Evolutionary conservation across 2,888 invertebrate genomes (phyloP).

Genomic region (Julus scanicus): DNA sequence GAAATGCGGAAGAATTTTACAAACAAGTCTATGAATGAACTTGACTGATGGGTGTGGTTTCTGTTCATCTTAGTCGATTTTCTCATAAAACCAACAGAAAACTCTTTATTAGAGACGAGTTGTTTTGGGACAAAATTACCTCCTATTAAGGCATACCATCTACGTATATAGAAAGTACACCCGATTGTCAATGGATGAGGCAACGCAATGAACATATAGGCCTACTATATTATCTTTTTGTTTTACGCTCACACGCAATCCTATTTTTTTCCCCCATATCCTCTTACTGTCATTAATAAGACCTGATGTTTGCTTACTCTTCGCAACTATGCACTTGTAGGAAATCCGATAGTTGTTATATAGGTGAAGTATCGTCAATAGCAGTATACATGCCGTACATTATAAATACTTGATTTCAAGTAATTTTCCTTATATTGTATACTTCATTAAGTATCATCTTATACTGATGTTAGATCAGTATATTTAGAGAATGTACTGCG

Average conservation of each 20-base stretch:
- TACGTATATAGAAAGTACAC: too few relatives aligned
- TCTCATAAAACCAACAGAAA: too few relatives aligned
- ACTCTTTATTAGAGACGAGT: too few relatives aligned
- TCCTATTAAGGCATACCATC: too few relatives aligned
- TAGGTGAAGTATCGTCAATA: not conserved
- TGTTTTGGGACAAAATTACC: too few relatives aligned
- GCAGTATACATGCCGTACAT: too few relatives aligned
- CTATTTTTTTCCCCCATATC: not conserved
- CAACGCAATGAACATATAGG: not conserved
- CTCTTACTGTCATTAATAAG: constrained; percentile 12
- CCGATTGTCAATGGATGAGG: too few relatives aligned
- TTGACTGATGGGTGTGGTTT: not conserved
- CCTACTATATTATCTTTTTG: not conserved
- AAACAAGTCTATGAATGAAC: not conserved
- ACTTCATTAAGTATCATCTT: not conserved
- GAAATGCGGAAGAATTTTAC: too few relatives aligned
- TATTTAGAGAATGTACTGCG: not conserved
- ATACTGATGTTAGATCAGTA: not conserved
- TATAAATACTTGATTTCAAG: not conserved
- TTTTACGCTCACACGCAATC: not conserved
- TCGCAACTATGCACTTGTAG: not conserved
- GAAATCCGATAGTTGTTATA: not conserved
- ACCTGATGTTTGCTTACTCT: not conserved
- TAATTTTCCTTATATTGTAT: not conserved
- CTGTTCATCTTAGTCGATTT: not conserved